Base-by-base conservation (phyloP, 2,888 invertebrate species). In the Gari tellinella region DNA sequence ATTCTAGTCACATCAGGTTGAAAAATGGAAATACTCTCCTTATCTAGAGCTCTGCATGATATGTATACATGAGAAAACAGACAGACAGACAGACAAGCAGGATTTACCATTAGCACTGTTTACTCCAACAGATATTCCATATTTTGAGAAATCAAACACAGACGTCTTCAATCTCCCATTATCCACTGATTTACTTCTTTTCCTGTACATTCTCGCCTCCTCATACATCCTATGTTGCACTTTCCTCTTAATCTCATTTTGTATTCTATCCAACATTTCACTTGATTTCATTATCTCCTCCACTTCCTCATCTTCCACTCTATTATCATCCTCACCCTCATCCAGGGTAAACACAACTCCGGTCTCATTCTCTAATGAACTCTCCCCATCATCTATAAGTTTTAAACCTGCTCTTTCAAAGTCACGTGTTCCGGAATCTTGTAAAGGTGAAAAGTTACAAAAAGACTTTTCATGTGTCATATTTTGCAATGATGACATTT, bases 91-190 rank as follows among this genome's bases (percentile, higher is more conserved):
- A 19, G 4, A 43, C 8, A 8, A 40, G 14, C 40, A 25, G 7
- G 10, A 21, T 51, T 52, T 73, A 68, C 73, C 73, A 60, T 58
- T 49, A n/a, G 73, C 63, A 31, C 63, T 53, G 2, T 51, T 56
- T 12, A 58, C 51, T 49, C 73, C 73, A 26, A 73, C 41, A 15
- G 73, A 73, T 67, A 73, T 73, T 61, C 73, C 73, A 56, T 68
- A 73, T 51, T 60, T 64, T 0, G 68, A 51, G 55, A 73, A 73
- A 64, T 73, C 64, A 51, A 68, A 49, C 26, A 56, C 58, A 31
- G 58, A 26, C 10, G 53, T n/a, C 10, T 14, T 23, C n/a, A 37
- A 26, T 1, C 17, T 40, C 37, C 53, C 53, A 45, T 67, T 60
- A 40, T 73, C 68, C 8, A 53, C 45, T 4, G 73, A 73, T 56